phyloP scores from a whole-genome alignment of 1,140 invertebrate species.

The Pseudobourletiella spinata region DNA sequence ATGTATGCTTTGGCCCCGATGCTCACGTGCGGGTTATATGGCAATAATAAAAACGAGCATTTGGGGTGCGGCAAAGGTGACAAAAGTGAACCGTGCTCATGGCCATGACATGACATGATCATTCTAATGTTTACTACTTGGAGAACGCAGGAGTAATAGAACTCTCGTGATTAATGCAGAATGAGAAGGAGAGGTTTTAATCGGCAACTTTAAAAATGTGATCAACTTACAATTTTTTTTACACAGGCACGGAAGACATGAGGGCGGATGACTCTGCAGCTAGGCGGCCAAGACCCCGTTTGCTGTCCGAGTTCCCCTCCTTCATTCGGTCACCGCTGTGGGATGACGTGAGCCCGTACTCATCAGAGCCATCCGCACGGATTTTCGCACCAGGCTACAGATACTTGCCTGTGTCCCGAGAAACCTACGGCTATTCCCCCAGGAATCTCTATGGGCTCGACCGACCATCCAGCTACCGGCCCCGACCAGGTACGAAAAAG shows the following conservation, averaged over 20 bases:
- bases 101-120: too few relatives aligned
- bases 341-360: constrained; percentile 13
- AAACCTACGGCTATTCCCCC: constrained; percentile 78
- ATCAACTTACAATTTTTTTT: too few relatives aligned
- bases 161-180: too few relatives aligned
- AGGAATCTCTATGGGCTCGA: constrained; percentile 62
- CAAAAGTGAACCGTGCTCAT: too few relatives aligned
- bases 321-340: constrained; percentile 22
- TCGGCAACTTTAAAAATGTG: too few relatives aligned
- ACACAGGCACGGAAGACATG: constrained; percentile 76
- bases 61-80: too few relatives aligned
- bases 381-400: constrained; percentile 43
- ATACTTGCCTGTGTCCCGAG: constrained; percentile 73
- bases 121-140: too few relatives aligned
- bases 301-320: constrained; percentile 40
- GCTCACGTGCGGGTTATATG: too few relatives aligned
- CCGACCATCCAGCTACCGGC: constrained; percentile 19
- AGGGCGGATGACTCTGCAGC: constrained; percentile 58
- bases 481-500: constrained; percentile 22
- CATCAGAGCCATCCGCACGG: constrained; percentile 25
- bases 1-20: too few relatives aligned
- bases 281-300: constrained; percentile 48
- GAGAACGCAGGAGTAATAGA: too few relatives aligned
- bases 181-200: too few relatives aligned
- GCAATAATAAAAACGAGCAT: too few relatives aligned